These are phyloP conservation scores for Anarrhichthys ocellatus DNA, from an alignment of 2,113 vertebrate genomes.

Conservation along the genomic window DNA sequence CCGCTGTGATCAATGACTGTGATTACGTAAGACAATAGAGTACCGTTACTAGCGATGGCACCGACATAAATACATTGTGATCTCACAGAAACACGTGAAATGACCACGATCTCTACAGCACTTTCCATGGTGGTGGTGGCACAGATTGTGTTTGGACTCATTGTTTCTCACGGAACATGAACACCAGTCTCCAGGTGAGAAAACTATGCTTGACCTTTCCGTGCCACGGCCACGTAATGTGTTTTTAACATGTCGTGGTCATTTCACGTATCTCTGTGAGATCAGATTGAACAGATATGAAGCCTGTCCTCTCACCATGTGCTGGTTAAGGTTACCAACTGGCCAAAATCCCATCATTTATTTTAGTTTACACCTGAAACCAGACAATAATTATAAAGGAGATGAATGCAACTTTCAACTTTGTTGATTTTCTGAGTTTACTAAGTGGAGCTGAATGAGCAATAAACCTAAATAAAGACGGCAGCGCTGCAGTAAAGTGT, in stretches of 20 bases:
- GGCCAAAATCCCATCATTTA: neutral
- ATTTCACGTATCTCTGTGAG: neutral
- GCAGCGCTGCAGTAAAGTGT: neutral
- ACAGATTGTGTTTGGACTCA: too few relatives aligned
- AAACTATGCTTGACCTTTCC: too few relatives aligned
- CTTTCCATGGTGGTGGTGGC: too few relatives aligned
- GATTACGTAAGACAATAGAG: neutral
- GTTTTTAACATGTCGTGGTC: neutral
- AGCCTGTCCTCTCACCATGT: neutral
- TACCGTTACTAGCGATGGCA: neutral
- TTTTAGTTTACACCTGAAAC: neutral
- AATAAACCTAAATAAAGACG: slow-evolving; percentile 7
- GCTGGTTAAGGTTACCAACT: neutral
- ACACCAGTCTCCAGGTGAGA: too few relatives aligned
- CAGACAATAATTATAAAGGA: neutral
- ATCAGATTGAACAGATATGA: neutral
- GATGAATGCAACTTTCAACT: neutral
- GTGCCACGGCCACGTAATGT: neutral
- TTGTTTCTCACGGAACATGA: too few relatives aligned
- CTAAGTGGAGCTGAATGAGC: slow-evolving; percentile 23
- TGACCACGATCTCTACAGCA: too few relatives aligned
- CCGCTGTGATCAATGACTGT: neutral
- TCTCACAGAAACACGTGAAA: too few relatives aligned
- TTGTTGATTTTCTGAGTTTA: slow-evolving; percentile 3
- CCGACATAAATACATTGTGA: too few relatives aligned